phyloP scores from a whole-genome alignment of 2,888 invertebrate species.

The Noctua fimbriata region DNA sequence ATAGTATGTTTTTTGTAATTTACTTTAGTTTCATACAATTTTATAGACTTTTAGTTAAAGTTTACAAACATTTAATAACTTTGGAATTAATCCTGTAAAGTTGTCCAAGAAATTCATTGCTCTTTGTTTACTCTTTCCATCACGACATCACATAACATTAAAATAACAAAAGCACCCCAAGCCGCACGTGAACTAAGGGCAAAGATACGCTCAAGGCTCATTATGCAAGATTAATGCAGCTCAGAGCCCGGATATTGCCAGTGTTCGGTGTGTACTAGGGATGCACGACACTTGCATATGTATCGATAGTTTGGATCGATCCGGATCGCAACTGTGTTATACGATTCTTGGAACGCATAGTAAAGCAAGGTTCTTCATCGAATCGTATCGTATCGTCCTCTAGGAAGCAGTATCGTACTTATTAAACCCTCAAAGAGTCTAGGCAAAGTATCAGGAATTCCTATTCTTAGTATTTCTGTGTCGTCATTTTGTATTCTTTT shows the following conservation, averaged over 20 bases:
- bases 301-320: not conserved
- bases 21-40: too few relatives aligned
- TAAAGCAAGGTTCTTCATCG: not conserved
- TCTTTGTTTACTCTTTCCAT: not conserved
- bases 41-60: too few relatives aligned
- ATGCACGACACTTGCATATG: not conserved
- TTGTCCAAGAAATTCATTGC: not conserved
- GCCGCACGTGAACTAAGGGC: slow-evolving; percentile 10
- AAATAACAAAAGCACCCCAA: not conserved
- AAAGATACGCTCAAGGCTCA: slow-evolving; percentile 29
- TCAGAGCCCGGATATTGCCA: slow-evolving; percentile 51
- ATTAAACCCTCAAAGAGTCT: not conserved
- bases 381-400: not conserved
- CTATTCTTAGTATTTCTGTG: not conserved
- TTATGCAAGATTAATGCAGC: slow-evolving; percentile 60
- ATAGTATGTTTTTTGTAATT: too few relatives aligned
- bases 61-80: not conserved
- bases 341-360: not conserved
- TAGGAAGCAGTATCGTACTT: not conserved
- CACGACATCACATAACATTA: not conserved
- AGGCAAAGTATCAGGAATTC: not conserved
- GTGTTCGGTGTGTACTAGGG: not conserved
- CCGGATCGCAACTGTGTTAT: not conserved
- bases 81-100: not conserved
- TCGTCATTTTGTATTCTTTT: not conserved